phyloP scores from a whole-genome alignment of 2,888 invertebrate genomes.

The Blastobasis lacticolella region DNA sequence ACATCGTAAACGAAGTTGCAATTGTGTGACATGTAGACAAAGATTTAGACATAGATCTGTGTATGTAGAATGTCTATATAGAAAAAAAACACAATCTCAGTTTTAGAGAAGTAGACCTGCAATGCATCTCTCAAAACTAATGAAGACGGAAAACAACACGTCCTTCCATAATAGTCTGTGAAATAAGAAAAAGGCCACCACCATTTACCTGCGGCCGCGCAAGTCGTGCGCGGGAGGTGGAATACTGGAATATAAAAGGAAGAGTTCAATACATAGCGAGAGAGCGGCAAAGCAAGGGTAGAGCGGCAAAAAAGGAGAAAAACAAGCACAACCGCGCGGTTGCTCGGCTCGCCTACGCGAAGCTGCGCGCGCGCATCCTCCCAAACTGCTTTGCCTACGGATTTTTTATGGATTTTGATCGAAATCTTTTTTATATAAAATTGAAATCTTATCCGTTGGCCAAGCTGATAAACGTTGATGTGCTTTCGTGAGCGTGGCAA shows the following conservation, averaged over 20 bases:
- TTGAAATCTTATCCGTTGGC: no score
- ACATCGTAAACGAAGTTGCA: no score
- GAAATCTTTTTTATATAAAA: neutral
- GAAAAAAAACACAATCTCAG: no score
- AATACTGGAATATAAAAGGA: conserved; percentile 42
- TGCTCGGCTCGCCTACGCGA: conserved; percentile 49
- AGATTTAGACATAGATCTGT: no score
- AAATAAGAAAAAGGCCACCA: neutral
- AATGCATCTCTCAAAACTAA: no score
- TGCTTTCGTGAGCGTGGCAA: no score
- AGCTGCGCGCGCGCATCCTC: conserved; percentile 24
- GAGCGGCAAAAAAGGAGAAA: conserved; percentile 63
- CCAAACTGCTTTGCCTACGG: conserved; percentile 15
- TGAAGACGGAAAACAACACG: no score
- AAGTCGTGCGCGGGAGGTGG: conserved; percentile 38
- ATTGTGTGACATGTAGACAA: no score
- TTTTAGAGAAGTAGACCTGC: no score
- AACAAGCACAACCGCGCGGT: conserved; percentile 29
- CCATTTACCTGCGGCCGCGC: conserved; percentile 60
- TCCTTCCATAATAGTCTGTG: neutral
- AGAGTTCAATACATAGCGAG: neutral
- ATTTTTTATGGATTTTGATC: neutral
- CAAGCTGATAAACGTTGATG: no score
- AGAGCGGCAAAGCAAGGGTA: conserved; percentile 43
- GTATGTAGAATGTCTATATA: no score